These are phyloP conservation scores for Tinea pellionella DNA, from an alignment of 2,888 invertebrate genomes.

Conservation along the genomic window DNA sequence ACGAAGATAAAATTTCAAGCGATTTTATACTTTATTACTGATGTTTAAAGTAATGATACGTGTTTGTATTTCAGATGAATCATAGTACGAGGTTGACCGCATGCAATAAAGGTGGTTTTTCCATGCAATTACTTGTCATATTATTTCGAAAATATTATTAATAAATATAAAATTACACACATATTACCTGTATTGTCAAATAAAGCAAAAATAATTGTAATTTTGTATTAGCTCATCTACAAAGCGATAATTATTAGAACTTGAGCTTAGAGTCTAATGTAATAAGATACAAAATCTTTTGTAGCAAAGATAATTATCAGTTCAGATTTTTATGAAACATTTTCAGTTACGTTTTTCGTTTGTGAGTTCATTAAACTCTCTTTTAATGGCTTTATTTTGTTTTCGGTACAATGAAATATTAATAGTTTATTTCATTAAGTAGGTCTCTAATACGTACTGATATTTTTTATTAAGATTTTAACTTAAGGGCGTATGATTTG, in stretches of 20 bases:
- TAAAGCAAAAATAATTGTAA: no score
- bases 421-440: constrained; percentile 17
- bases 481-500: no score
- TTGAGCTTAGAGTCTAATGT: not conserved
- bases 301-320: not conserved
- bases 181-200: no score
- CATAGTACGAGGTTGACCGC: not conserved
- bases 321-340: not conserved
- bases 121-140: not conserved
- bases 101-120: not conserved
- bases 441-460: no score
- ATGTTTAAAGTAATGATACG: not conserved
- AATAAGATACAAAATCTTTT: not conserved
- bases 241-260: not conserved
- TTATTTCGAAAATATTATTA: no score
- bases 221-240: no score
- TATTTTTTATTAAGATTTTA: no score
- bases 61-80: not conserved
- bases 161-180: no score
- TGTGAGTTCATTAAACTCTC: not conserved
- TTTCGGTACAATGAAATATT: no score
- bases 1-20: constrained; percentile 38
- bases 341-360: not conserved
- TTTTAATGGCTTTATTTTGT: not conserved
- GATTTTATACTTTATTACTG: not conserved